Evolutionary conservation across 2,888 invertebrate species (phyloP).

Genomic region (Meiosimyza platycephala): DNA sequence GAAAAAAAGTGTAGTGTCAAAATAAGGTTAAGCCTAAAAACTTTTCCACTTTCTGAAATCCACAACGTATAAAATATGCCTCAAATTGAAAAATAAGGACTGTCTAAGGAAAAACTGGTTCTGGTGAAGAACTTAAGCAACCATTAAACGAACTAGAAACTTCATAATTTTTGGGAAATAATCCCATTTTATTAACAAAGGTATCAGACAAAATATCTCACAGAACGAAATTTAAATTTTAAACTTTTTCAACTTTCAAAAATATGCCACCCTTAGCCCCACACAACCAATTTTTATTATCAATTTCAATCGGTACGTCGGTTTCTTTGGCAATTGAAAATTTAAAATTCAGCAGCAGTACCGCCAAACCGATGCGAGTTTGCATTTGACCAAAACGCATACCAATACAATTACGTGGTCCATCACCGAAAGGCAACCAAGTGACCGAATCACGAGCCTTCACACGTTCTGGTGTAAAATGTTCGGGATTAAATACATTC

Average conservation of each 20-base stretch:
- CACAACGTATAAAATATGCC: no score
- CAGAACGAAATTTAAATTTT: not conserved
- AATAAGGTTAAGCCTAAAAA: no score
- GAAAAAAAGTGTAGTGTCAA: no score
- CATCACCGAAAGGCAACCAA: constrained; percentile 63
- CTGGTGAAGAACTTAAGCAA: no score
- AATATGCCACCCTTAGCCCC: constrained; percentile 50
- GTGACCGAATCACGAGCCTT: constrained; percentile 66
- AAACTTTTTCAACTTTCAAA: constrained; percentile 41
- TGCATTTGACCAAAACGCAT: constrained; percentile 63
- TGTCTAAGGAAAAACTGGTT: no score
- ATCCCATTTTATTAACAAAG: no score
- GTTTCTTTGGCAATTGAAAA: constrained; percentile 53
- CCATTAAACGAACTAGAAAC: no score
- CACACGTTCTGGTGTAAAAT: constrained; percentile 71
- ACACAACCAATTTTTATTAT: constrained; percentile 44
- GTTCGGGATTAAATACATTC: constrained; percentile 72
- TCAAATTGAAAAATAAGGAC: no score
- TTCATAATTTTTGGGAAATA: no score
- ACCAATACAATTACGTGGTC: constrained; percentile 62
- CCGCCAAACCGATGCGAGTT: constrained; percentile 53
- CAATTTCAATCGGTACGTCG: constrained; percentile 48
- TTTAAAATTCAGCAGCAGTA: constrained; percentile 54
- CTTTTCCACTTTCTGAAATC: no score
- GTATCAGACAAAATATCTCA: no score